Evolutionary conservation across 2,888 invertebrate species (phyloP).

Genomic region (Antheraea yamamai): DNA sequence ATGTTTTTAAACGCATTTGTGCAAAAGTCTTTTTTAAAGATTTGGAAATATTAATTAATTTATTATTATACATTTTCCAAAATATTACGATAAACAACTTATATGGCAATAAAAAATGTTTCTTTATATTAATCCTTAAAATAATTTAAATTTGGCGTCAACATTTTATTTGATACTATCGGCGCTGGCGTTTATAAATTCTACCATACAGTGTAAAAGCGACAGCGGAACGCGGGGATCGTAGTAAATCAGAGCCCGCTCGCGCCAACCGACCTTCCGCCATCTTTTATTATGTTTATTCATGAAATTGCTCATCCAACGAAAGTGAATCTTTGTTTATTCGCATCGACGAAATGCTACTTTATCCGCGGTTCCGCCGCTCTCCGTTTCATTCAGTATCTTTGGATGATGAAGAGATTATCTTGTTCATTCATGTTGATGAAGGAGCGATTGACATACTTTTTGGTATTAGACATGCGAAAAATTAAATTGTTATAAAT

Average conservation of each 20-base stretch:
- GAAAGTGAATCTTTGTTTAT: constrained; percentile 77
- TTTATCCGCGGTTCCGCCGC: constrained; percentile 14
- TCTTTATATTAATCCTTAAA: not conserved
- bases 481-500: not conserved
- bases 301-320: constrained; percentile 76
- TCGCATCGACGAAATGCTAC: constrained; percentile 22
- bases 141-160: not conserved
- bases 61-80: too few species aligned
- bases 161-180: constrained; percentile 21
- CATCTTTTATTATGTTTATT: constrained; percentile 76
- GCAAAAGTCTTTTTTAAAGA: too few species aligned
- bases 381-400: constrained; percentile 11
- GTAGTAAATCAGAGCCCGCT: constrained; percentile 70
- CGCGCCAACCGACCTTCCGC: constrained; percentile 60
- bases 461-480: not conserved
- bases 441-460: constrained; percentile 9
- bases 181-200: constrained; percentile 31
- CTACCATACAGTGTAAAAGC: constrained; percentile 32
- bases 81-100: too few species aligned
- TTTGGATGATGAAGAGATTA: constrained; percentile 14
- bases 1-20: too few species aligned
- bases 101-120: not conserved
- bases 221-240: constrained; percentile 41
- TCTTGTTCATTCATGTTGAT: constrained; percentile 10
- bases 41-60: too few species aligned